Percentiles rank a stretch among this genome's conserved stretches.
phyloP scores from a whole-genome alignment of 2,113 vertebrate genomes.

The Hemicordylus capensis region DNA sequence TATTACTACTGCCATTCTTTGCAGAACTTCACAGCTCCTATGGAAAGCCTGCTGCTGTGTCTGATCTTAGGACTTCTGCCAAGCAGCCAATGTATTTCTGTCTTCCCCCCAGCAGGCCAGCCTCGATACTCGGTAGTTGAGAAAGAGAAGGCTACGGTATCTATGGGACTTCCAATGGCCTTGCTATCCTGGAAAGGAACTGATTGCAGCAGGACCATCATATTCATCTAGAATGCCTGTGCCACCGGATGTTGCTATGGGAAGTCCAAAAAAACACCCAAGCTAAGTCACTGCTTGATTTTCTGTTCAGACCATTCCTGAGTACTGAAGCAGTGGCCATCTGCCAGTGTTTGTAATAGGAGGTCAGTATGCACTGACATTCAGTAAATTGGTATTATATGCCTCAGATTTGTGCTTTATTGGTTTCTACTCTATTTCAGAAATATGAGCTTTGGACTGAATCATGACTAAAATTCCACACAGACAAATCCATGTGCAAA shows the following conservation, averaged over 20 bases:
- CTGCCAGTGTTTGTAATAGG: constrained; percentile 74
- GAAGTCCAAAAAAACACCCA: constrained; percentile 25
- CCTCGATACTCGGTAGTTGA: constrained; percentile 36
- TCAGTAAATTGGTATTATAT: constrained; percentile 66
- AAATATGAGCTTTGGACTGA: constrained; percentile 54
- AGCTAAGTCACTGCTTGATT: constrained; percentile 51
- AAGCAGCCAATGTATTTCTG: fast-evolving
- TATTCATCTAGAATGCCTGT: constrained; percentile 31
- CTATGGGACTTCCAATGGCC: constrained; percentile 33
- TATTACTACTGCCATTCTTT: fast-evolving
- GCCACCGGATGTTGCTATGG: constrained; percentile 58
- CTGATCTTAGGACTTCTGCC: not conserved
- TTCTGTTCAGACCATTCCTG: constrained; percentile 66
- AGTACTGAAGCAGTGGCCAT: constrained; percentile 70
- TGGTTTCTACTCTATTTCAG: constrained; percentile 56
- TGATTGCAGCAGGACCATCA: constrained; percentile 27
- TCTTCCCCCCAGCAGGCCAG: constrained; percentile 20
- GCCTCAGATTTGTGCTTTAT: constrained; percentile 53
- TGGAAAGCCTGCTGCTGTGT: fast-evolving
- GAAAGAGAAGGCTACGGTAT: constrained; percentile 17
- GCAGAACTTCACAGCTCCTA: not conserved
- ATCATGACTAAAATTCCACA: constrained; percentile 49
- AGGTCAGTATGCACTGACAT: constrained; percentile 66
- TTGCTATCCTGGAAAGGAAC: constrained; percentile 42
- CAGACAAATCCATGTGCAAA: constrained; percentile 44